Base-by-base conservation (phyloP, 2,888 invertebrate species). In the Xestoiulus laeticollis region DNA sequence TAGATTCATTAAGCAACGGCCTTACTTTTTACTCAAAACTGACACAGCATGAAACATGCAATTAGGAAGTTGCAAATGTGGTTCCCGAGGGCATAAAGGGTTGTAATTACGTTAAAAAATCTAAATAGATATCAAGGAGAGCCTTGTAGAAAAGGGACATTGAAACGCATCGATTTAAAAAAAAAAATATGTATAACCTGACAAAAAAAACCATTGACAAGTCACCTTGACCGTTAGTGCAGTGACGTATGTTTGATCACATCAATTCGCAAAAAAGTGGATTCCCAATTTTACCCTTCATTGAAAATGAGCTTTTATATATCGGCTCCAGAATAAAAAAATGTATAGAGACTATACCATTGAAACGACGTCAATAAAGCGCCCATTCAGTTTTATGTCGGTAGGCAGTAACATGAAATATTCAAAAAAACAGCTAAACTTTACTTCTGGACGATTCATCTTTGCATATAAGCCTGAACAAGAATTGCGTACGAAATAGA, bases 161-260 rank as follows among this genome's bases (percentile, higher is more conserved):
- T 78, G 30, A 78, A 78, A 30, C 12, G 30, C 3, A 30, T 78
- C 26, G 26, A 78, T 30, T 30, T 78, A 30, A 78, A 12, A 78
- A 3, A 30, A 78, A 68, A 26, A 68, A 68, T 12, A 44, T 44
- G 10, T 44, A n/a, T n/a, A n/a, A 22, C 19, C 14, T 78, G 30
- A 78, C 78, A 26, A 78, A 78, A 26, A 78, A 78, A 1, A 26
- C 16, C 30, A 26, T 78, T 30, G 30, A 30, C 26, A 30, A 78
- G 78, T 78, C 26, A 78, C 78, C 78, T 78, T 78, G 78, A 78
- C 30, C 30, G 78, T 30, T 78, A 78, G 30, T 78, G 78, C 78
- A 78, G 30, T 78, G 78, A 78, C 30, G 78, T 78, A 78, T 78
- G 30, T 26, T 30, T 14, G 12, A 78, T 78, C 14, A 78, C 30